Evolutionary conservation across 2,888 invertebrate species (phyloP), one percentile per base, ranked within the genome.

Genomic region (Anarsia innoxiella): DNA sequence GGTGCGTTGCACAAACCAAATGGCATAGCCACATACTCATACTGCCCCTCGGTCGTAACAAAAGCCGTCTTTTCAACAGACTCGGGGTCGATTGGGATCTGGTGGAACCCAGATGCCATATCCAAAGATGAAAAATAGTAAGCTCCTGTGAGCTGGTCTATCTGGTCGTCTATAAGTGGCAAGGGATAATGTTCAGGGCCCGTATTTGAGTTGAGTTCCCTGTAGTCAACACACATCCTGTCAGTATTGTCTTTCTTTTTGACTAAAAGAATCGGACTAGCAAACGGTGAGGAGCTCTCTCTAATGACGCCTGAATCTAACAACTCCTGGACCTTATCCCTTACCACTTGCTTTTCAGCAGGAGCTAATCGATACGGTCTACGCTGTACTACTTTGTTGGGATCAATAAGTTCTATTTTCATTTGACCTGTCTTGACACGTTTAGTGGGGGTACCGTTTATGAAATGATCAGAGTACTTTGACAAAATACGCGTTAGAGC

Each of bases 101-200:
- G 53, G 23, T 56, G 52, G 25, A 42, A 58, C 1, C 54, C 55
- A 0, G 49, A 34, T 1, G 48, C 50, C 52, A 55, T 51, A 19
- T 56, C 53, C 6, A 54, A 8, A 1, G 34, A 36, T 0, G 49
- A 46, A 33, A 49, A 55, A 8, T 27, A 49, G 2, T 45, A 8
- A 0, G 49, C 51, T 0, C 46, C 42, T 3, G 3, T 2, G 6
- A 5, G 16, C 19, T 31, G 10, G 10, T 31, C 16, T 2, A 31
- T 16, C 5, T 19, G 31, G 6, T 31, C 31, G 2, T 31, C 16
- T 5, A 19, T 31, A 1, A 3, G 19, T 3, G 25, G 33, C 9
- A 33, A 10, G 3, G 33, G 23, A 10, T 14, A 25, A 14, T 25
- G 25, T 25, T 23, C 33, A 10, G 15, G 15, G n/a, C n/a, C 10